These are phyloP conservation scores for Xylota segnis DNA, from an alignment of 2,888 invertebrate species.

Conservation along the genomic window DNA sequence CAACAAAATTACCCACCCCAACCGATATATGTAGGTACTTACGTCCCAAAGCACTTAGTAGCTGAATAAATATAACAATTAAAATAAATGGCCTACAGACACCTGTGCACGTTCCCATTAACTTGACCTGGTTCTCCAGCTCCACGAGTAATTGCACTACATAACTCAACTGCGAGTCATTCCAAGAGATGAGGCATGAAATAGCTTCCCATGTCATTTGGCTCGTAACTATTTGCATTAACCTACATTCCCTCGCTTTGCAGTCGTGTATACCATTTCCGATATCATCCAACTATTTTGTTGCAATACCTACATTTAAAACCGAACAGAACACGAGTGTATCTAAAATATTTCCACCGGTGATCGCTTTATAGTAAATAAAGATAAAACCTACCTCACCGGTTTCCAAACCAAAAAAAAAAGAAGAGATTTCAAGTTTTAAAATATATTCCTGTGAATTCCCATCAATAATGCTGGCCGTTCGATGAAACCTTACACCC, in stretches of 20 bases:
- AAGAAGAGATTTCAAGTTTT: conserved; percentile 15
- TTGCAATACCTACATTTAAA: conserved; percentile 6
- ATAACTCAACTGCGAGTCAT: background rate
- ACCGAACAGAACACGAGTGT: background rate
- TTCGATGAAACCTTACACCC: conserved; percentile 14
- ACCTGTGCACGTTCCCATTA: background rate
- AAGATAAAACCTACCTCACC: conserved; percentile 23
- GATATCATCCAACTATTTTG: background rate
- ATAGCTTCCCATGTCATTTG: conserved; percentile 18
- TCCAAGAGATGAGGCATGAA: conserved; percentile 44
- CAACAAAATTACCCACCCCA: too few relatives aligned
- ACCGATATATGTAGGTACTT: too few relatives aligned
- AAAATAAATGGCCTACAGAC: too few relatives aligned
- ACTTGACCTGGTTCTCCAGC: conserved; percentile 1
- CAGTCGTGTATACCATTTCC: too few relatives aligned
- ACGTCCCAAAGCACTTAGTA: too few relatives aligned
- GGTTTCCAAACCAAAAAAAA: conserved; percentile 25
- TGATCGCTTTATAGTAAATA: background rate
- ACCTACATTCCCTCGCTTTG: conserved; percentile 24
- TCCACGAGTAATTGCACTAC: background rate
- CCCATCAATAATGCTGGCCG: conserved; percentile 38
- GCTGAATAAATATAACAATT: too few relatives aligned
- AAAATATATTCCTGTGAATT: conserved; percentile 44
- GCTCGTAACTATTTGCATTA: conserved; percentile 13
- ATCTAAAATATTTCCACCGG: background rate